Evolutionary conservation across 2,797 vertebrate genomes (phyloP).

Genomic region (Gymnodraco acuticeps): DNA sequence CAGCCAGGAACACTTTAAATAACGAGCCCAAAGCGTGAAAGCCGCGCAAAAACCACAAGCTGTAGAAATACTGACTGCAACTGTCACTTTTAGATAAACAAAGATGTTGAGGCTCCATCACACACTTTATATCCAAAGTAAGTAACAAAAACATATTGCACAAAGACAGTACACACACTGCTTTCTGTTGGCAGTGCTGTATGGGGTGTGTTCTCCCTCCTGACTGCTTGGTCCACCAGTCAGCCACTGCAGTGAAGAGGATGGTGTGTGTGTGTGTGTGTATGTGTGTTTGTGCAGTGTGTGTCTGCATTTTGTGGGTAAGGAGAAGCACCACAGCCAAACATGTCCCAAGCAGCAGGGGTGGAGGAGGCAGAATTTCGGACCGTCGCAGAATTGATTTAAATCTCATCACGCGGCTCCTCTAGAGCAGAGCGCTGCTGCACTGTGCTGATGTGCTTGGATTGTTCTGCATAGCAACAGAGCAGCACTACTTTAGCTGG

Average conservation of each 20-base stretch:
- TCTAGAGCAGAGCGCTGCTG: constrained; percentile 74
- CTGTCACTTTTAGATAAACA: constrained; percentile 6
- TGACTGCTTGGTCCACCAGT: constrained; percentile 59
- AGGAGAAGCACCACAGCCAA: constrained; percentile 57
- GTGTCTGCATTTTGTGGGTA: constrained; percentile 57
- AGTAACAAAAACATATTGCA: constrained; percentile 22
- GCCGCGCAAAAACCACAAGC: constrained; percentile 1
- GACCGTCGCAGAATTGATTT: constrained; percentile 86
- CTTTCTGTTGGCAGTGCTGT: constrained; percentile 39
- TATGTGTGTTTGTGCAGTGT: not conserved
- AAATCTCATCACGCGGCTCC: constrained; percentile 85
- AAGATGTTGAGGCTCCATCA: constrained; percentile 24
- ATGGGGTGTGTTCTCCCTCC: constrained; percentile 47
- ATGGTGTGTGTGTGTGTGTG: constrained; percentile 48
- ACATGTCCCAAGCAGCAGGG: constrained; percentile 79
- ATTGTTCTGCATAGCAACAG: constrained; percentile 82
- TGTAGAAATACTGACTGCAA: constrained; percentile 12
- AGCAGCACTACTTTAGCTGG: constrained; percentile 53
- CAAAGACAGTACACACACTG: constrained; percentile 21
- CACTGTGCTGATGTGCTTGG: constrained; percentile 64
- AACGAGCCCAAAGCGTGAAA: constrained; percentile 7
- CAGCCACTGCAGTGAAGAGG: constrained; percentile 66
- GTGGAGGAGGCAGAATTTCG: constrained; percentile 75
- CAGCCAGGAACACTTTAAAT: constrained; percentile 23
- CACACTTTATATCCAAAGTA: constrained; percentile 13